Conservation (phyloP, 2,797 vertebrate species). For the Myiotriccus ornatus region DNA sequence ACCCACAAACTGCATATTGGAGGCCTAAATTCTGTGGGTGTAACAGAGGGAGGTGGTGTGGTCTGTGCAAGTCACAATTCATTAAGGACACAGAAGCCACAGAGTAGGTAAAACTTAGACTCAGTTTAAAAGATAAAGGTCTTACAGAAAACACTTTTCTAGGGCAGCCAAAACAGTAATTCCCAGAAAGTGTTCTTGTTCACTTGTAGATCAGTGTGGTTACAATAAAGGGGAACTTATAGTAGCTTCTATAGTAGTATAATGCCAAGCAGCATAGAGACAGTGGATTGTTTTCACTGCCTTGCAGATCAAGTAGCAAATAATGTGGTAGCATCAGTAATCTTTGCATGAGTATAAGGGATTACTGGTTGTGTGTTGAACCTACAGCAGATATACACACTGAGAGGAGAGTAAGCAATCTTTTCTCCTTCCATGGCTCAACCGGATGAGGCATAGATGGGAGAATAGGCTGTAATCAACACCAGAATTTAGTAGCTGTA, state of each 20-base stretch:
- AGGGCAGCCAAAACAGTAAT: not conserved
- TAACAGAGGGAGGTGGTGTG: not conserved
- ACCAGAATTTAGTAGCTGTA: not conserved
- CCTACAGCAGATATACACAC: not conserved
- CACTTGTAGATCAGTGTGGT: not conserved
- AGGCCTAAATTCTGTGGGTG: fast-evolving
- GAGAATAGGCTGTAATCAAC: not conserved
- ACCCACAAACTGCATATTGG: not conserved
- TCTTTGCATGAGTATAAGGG: not conserved
- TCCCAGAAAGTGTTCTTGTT: not conserved
- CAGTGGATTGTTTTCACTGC: not conserved
- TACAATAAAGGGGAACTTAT: not conserved
- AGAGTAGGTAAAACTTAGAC: not conserved
- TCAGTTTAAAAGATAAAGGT: not conserved
- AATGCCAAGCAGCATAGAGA: not conserved
- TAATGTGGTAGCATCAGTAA: not conserved
- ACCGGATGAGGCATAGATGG: not conserved
- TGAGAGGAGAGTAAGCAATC: not conserved
- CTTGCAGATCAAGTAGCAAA: not conserved
- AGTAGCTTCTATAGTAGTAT: not conserved
- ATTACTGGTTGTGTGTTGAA: not conserved
- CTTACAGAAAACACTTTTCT: not conserved
- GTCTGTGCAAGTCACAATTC: not conserved
- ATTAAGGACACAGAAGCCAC: not conserved
- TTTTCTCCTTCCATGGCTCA: not conserved